Base-by-base conservation (phyloP, 2,888 invertebrate genomes). In the Merodon equestris region DNA sequence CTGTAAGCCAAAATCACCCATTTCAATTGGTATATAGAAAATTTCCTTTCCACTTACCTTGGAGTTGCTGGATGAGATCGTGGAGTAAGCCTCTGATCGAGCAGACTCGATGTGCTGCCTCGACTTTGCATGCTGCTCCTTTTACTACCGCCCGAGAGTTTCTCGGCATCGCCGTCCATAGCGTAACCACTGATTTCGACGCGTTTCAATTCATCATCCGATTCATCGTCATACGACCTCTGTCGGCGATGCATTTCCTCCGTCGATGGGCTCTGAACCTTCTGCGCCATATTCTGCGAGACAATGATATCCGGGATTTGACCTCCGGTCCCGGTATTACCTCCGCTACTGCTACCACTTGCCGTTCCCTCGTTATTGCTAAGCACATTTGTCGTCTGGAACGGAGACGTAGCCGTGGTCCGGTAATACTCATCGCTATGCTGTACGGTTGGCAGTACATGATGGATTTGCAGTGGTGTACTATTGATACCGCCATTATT, bases 61-160 rank as follows among this genome's bases (percentile, higher is more conserved):
- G 96, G 97, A 86, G 97, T 97, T 86, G 96, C 95, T 86, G 96
- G 96, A 90, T 96, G 96, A 90, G 96, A 96, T 91, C 96, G 91
- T 84, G 94, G 95, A 82, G 96, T 96, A 87, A 95, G 93, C 88
- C 96, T 94, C 86, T 92, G 93, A 86, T 95, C 95, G 84, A 95
- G 91, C 85, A 95, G 90, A 89, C 96, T 96, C 82, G 96, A 96
- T 50, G 96, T 96, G 89, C 96, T 97, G 85, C 96, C 96, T 81
- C 97, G 93, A 87, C 96, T 96, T 89, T 96, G 96, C 90, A 96
- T 93, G 87, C 96, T 96, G 89, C 96, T 96, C 75, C 96, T 92
- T 87, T 96, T 96, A 89, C 96, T 96, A 90, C 96, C 95, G 83
- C 94, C 92, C 82, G 93, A 93, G 83, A 93, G 89, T 89, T 93